Percentiles rank a stretch among this genome's conserved stretches.
phyloP scores from a whole-genome alignment of 2,113 vertebrate genomes.

The Salvelinus alpinus region DNA sequence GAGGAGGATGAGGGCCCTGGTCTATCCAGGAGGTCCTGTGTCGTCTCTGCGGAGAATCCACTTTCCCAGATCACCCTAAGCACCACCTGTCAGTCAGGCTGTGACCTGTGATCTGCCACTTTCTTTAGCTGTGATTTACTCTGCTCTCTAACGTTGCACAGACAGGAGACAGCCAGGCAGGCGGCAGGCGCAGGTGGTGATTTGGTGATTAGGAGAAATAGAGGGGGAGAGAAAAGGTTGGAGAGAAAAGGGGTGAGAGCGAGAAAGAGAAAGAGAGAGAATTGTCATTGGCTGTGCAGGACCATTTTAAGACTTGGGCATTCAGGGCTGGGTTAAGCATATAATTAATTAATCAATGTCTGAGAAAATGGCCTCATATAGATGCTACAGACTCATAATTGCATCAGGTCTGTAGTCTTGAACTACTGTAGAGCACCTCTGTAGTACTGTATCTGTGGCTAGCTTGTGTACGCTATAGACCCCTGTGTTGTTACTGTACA shows the following conservation, averaged over 20 bases:
- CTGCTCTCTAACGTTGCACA: slow-evolving; percentile 60
- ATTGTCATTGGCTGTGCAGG: neutral
- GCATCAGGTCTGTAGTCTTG: no score
- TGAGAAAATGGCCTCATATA: no score
- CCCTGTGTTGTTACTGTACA: neutral
- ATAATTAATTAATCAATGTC: no score
- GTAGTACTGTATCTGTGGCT: neutral
- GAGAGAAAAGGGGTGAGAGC: neutral
- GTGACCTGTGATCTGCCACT: neutral
- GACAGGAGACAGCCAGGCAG: slow-evolving; percentile 24
- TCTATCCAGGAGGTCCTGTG: slow-evolving; percentile 17
- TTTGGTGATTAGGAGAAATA: slow-evolving; percentile 41
- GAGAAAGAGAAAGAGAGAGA: neutral
- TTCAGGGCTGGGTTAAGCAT: no score
- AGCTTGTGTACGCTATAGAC: neutral
- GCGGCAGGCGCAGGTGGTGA: slow-evolving; percentile 54
- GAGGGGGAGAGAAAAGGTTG: neutral
- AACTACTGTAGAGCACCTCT: neutral
- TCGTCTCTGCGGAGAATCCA: slow-evolving; percentile 58
- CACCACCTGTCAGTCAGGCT: slow-evolving; percentile 53
- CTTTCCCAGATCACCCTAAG: slow-evolving; percentile 66
- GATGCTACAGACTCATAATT: no score
- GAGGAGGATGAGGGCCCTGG: neutral
- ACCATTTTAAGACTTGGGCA: no score
- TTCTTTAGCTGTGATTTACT: slow-evolving; percentile 60